These are phyloP conservation scores for Harlomillsia oculata DNA, from an alignment of 1,140 invertebrate species.

Conservation along the genomic window DNA sequence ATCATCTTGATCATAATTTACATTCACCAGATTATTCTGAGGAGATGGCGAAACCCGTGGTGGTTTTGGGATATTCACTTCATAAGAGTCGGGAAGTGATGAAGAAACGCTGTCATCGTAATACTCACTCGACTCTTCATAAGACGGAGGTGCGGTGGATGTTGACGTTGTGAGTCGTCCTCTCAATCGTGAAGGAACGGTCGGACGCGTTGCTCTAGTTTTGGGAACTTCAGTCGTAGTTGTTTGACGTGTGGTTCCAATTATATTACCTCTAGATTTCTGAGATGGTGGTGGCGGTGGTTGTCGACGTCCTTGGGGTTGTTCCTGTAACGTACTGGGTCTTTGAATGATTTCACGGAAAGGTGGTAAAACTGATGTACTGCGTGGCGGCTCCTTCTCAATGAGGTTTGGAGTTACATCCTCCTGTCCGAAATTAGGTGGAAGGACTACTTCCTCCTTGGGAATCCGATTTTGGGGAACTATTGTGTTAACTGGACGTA, in stretches of 20 bases:
- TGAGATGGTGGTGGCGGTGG: constrained; percentile 1
- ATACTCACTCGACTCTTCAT: too few relatives aligned
- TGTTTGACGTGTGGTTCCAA: too few relatives aligned
- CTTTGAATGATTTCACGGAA: background rate
- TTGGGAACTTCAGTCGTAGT: too few relatives aligned
- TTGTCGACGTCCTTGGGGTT: background rate
- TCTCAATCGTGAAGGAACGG: too few relatives aligned
- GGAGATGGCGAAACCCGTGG: background rate
- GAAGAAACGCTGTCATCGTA: too few relatives aligned
- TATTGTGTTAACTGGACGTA: constrained; percentile 22
- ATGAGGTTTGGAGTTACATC: constrained; percentile 3
- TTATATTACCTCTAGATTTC: constrained; percentile 2
- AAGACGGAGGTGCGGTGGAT: too few relatives aligned
- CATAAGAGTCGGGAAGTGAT: too few relatives aligned
- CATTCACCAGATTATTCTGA: background rate
- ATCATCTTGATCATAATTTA: background rate
- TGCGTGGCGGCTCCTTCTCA: constrained; percentile 1
- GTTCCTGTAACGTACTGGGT: background rate
- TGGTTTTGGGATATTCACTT: too few relatives aligned
- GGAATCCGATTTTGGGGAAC: constrained; percentile 22
- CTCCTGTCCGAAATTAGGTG: constrained; percentile 2
- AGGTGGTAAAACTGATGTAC: background rate
- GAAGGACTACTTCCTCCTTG: constrained; percentile 17
- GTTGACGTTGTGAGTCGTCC: too few relatives aligned
- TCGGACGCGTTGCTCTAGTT: too few relatives aligned